Conservation (phyloP, 2,797 vertebrate species). For the Eleutherodactylus coqui region DNA sequence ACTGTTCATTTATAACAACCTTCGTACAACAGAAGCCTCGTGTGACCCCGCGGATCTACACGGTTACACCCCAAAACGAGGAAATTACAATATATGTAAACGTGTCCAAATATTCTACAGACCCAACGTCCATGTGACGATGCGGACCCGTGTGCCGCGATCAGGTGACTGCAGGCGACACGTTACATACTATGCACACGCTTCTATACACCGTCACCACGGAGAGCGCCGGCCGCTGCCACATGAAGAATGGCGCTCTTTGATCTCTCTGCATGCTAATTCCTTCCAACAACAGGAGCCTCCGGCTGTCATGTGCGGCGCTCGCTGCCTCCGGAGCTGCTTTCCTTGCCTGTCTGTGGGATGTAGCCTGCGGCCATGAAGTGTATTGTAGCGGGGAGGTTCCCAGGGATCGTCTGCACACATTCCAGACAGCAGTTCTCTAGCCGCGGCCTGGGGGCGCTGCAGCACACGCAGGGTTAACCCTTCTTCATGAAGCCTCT, state of each 20-base stretch:
- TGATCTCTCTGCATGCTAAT: neutral
- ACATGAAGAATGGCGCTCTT: neutral
- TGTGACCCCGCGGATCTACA: too few species aligned
- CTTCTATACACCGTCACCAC: neutral
- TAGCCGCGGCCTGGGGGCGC: neutral
- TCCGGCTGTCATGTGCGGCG: neutral
- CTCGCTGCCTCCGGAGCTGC: neutral
- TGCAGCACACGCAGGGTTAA: neutral
- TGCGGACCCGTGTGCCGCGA: neutral
- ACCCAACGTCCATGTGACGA: too few species aligned
- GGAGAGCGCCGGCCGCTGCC: neutral
- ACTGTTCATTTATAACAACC: too few species aligned
- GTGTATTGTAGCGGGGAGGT: neutral
- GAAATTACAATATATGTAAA: too few species aligned
- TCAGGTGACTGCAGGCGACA: neutral
- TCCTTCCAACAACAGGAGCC: neutral
- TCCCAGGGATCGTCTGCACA: neutral
- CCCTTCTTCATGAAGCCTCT: neutral
- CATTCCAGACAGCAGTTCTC: slow-evolving; percentile 23
- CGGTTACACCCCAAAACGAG: too few species aligned
- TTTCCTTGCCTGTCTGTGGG: neutral
- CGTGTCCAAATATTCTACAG: too few species aligned
- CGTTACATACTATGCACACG: neutral
- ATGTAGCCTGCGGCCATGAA: neutral
- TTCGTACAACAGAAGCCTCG: too few species aligned